phyloP scores from a whole-genome alignment of 2,113 vertebrate species.

The Mustela nigripes region DNA sequence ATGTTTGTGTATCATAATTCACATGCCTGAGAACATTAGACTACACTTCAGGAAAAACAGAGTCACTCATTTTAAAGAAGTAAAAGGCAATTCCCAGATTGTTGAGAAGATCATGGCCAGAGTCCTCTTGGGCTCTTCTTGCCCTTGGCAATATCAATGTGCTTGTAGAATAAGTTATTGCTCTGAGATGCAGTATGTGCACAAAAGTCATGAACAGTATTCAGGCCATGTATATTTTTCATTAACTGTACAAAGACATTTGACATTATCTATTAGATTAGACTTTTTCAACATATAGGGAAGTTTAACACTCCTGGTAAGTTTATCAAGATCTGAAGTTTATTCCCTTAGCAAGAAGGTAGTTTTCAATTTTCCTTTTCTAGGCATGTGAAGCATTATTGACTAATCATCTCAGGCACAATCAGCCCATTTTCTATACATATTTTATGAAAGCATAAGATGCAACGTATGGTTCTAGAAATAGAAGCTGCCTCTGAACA shows the following conservation, averaged over 20 bases:
- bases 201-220: background rate
- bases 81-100: background rate
- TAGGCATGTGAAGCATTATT: background rate
- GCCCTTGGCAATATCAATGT: background rate
- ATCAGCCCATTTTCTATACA: background rate
- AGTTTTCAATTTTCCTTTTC: background rate
- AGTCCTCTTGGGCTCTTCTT: background rate
- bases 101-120: background rate
- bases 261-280: background rate
- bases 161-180: background rate
- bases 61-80: constrained; percentile 38
- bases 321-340: background rate
- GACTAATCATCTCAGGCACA: background rate
- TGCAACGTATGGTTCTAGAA: background rate
- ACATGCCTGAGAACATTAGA: background rate
- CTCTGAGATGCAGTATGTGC: background rate
- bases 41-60: background rate
- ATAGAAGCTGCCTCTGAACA: background rate
- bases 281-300: background rate
- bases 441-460: background rate
- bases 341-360: background rate
- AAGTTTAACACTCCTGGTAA: background rate
- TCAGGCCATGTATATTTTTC: background rate
- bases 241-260: background rate
- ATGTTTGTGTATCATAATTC: constrained; percentile 30